Evolutionary conservation across 2,797 vertebrate genomes (phyloP).

Genomic region (Paramormyrops hopkinsi): DNA sequence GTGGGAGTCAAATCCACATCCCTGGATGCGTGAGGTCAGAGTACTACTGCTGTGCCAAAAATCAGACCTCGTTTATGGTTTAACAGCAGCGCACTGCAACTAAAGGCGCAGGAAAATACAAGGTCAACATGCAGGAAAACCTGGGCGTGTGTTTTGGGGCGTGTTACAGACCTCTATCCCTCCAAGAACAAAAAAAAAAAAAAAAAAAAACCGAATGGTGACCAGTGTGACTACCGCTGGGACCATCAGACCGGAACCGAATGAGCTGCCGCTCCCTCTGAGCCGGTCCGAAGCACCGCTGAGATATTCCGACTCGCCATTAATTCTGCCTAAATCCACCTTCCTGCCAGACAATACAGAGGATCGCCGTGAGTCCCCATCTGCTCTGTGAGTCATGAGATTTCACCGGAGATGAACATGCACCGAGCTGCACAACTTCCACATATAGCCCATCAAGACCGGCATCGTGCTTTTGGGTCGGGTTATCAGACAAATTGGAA

Average conservation of each 20-base stretch:
- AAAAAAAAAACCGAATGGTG: not conserved
- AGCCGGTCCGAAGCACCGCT: not conserved
- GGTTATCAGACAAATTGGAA: not conserved
- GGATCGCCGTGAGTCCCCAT: not conserved
- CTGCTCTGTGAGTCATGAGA: not conserved
- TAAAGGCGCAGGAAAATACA: not conserved
- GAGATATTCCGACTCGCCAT: not conserved
- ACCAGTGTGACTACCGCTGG: not conserved
- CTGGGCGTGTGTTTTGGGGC: not conserved
- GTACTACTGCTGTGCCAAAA: not conserved
- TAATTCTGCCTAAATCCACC: not conserved
- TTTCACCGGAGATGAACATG: not conserved
- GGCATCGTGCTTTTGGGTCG: not conserved
- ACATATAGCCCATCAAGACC: not conserved
- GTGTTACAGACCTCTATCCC: not conserved
- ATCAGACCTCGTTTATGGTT: not conserved
- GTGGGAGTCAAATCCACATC: not conserved
- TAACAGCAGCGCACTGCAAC: not conserved
- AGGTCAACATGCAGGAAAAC: not conserved
- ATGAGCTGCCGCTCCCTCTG: not conserved
- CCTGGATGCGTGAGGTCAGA: not conserved
- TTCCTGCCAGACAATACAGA: not conserved
- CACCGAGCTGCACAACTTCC: not conserved
- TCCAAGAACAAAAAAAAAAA: not conserved
- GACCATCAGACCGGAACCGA: not conserved